These are phyloP conservation scores for Elanoides forficatus DNA, from an alignment of 2,113 vertebrate species.

Conservation along the genomic window DNA sequence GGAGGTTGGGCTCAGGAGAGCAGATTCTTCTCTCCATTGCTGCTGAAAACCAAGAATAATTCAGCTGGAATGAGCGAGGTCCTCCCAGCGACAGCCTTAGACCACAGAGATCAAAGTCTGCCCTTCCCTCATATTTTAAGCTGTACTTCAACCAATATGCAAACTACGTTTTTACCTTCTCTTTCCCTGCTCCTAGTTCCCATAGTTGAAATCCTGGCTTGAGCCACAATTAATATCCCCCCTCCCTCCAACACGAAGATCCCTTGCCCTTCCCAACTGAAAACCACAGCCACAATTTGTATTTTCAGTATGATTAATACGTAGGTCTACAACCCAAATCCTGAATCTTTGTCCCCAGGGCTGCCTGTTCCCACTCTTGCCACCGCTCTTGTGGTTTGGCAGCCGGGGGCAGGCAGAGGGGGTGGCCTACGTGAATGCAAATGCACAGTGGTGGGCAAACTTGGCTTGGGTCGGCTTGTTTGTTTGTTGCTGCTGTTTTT, in stretches of 20 bases:
- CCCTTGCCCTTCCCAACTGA: neutral
- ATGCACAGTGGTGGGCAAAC: neutral
- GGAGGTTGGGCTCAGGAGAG: neutral
- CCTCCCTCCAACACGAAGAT: neutral
- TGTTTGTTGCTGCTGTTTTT: conserved; percentile 28
- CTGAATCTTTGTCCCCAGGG: neutral
- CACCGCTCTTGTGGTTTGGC: neutral
- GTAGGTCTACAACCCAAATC: neutral
- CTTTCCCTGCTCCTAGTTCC: neutral
- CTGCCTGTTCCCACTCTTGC: neutral
- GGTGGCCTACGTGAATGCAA: neutral
- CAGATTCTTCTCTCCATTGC: neutral
- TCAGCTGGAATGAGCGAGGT: neutral
- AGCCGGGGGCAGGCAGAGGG: neutral
- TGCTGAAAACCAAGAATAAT: neutral
- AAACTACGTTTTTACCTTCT: neutral
- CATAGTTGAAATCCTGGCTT: neutral
- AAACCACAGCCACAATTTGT: neutral
- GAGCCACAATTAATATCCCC: neutral
- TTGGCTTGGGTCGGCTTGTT: neutral
- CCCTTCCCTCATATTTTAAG: neutral
- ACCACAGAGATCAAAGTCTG: conserved; percentile 31
- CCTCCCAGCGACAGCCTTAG: neutral
- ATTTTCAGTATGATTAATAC: neutral
- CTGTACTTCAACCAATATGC: neutral